Percentiles rank a stretch among this genome's conserved stretches.
Evolutionary conservation across 1,140 invertebrate genomes (phyloP).

Genomic region (Formica selysi): DNA sequence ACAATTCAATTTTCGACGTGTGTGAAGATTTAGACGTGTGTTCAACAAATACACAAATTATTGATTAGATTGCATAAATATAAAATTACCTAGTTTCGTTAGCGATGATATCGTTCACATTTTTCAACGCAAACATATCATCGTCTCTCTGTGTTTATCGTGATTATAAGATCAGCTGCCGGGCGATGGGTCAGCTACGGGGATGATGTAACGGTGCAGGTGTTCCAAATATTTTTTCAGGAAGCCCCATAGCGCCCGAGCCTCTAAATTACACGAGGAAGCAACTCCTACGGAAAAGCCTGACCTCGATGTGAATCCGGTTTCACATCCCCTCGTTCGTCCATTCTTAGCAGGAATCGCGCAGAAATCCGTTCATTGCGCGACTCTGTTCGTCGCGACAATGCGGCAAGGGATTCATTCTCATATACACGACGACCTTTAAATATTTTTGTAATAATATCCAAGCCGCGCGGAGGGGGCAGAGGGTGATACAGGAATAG

Average conservation of each 20-base stretch:
- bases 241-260: constrained; percentile 31
- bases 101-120: constrained; percentile 1
- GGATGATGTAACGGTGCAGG: constrained; percentile 60
- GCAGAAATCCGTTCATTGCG: constrained; percentile 37
- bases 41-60: background rate
- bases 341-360: constrained; percentile 19
- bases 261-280: constrained; percentile 67
- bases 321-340: constrained; percentile 39
- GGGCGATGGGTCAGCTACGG: constrained; percentile 20
- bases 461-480: constrained; percentile 3
- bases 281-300: constrained; percentile 22
- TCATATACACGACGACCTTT: constrained; percentile 73
- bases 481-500: background rate
- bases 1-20: background rate
- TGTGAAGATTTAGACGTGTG: background rate
- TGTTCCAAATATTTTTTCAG: constrained; percentile 72
- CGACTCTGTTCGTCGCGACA: constrained; percentile 63
- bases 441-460: constrained; percentile 85
- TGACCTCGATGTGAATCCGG: constrained; percentile 37
- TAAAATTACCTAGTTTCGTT: constrained; percentile 1
- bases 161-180: constrained; percentile 40
- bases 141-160: constrained; percentile 23
- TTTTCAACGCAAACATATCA: constrained; percentile 46
- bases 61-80: background rate
- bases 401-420: constrained; percentile 66